These are phyloP conservation scores for Percopsis omiscomaycus DNA, from an alignment of 2,797 vertebrate species.

Conservation along the genomic window DNA sequence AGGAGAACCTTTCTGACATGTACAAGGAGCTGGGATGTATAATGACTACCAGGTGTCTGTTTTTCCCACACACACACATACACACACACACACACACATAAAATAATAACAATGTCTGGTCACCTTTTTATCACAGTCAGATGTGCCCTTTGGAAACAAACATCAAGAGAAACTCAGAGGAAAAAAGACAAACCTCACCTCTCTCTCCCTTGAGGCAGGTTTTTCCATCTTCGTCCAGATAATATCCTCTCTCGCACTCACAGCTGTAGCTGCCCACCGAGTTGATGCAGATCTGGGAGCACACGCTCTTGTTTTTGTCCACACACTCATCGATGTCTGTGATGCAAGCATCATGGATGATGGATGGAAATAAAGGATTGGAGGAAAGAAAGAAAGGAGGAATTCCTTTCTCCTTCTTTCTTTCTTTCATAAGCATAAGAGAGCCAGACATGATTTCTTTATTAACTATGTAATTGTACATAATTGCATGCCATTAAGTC, in stretches of 20 bases:
- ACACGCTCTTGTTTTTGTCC: conserved; percentile 80
- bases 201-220: conserved; percentile 88
- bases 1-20: conserved; percentile 63
- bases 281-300: conserved; percentile 91
- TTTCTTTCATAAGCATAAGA: too few species aligned
- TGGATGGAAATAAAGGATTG: neutral
- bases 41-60: conserved; percentile 73
- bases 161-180: conserved; percentile 20
- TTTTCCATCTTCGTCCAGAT: conserved; percentile 85
- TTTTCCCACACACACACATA: conserved; percentile 27
- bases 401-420: too few species aligned
- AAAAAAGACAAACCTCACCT: conserved; percentile 72
- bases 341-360: conserved; percentile 1
- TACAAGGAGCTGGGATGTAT: conserved; percentile 55
- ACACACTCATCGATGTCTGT: conserved; percentile 92
- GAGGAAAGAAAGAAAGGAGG: conserved; percentile 15
- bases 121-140: conserved; percentile 36
- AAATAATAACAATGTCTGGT: conserved; percentile 32
- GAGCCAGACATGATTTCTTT: neutral
- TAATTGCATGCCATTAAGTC: too few species aligned
- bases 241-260: conserved; percentile 86
- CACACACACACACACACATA: conserved; percentile 4
- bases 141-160: conserved; percentile 30
- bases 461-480: neutral
- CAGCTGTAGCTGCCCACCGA: conserved; percentile 91